Base-by-base conservation (phyloP, 2,797 vertebrate genomes). In the Triplophysa bombifrons region DNA sequence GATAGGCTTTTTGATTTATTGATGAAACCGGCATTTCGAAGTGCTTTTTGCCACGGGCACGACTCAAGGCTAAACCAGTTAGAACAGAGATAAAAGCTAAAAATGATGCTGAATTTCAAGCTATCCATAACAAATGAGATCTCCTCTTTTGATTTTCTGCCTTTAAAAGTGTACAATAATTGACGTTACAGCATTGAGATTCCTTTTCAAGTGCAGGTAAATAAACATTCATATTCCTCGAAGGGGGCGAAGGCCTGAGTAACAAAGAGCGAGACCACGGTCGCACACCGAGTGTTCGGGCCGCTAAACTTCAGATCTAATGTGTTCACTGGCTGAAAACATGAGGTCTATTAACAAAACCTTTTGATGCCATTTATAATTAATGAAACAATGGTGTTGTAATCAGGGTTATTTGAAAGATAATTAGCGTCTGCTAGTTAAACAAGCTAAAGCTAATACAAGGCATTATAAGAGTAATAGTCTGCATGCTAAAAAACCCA, bases 1-100 rank as follows among this genome's bases (percentile, higher is more conserved):
- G 81, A 87, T 88, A 80, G 82, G 53, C 44, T 55, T 83, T 80
- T 79, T 88, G 53, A 86, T 89, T 89, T 91, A 88, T 88, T 90
- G 84, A 86, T 88, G 72, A 81, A 84, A 89, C 85, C 83, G 73
- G 63, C 72, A 78, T 68, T 74, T 72, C 78, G 86, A 86, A 85
- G 81, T 85, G 72, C 55, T 68, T 89, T 84, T 84, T 67, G 86
- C 85, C 82, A 79, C 78, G 84, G 87, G 85, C 84, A 83, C 86
- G 84, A 80, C 74, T 80, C 72, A 85, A 79, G 74, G 80, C 83
- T 81, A 80, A 83, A 86, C 48, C 86, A 79, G 80, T 76, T 85
- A 82, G 72, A 85, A 86, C 83, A 84, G 86, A 87, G 80, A 84
- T 86, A 85, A 86, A 86, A 84, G 82, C 61, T 69, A 80, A 79